Percentiles rank a stretch among this genome's conserved stretches.
These are phyloP conservation scores for Thalassarche chlororhynchos DNA, from an alignment of 2,113 vertebrate species.

Conservation along the genomic window DNA sequence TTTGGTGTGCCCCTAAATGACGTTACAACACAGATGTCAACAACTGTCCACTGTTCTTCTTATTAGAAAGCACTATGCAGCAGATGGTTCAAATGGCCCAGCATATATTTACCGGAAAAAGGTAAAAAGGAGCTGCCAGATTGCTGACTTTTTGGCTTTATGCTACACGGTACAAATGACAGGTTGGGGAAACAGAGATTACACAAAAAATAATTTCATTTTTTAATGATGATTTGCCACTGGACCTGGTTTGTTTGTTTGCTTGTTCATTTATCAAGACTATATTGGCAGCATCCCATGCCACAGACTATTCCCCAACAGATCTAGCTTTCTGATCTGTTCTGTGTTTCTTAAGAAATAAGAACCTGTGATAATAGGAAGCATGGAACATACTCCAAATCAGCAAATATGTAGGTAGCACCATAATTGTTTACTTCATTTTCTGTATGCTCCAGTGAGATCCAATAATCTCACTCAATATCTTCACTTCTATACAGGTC, in stretches of 20 bases:
- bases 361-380: too few species aligned
- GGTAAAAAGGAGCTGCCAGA: neutral
- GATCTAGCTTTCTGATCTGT: neutral
- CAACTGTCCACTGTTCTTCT: neutral
- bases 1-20: neutral
- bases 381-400: too few species aligned
- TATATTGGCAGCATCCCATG: neutral
- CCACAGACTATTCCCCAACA: neutral
- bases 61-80: neutral
- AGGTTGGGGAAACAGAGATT: neutral
- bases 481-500: neutral
- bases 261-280: neutral
- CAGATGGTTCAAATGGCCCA: conserved; percentile 18
- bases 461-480: neutral
- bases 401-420: too few species aligned
- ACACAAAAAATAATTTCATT: neutral
- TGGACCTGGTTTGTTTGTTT: neutral
- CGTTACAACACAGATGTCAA: conserved; percentile 1
- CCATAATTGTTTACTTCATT: too few species aligned
- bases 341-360: neutral
- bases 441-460: too few species aligned
- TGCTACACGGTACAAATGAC: neutral
- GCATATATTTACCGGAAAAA: conserved; percentile 2
- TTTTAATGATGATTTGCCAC: neutral
- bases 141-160: neutral